Percentiles rank a stretch among this genome's conserved stretches.
Conservation (phyloP, 2,113 vertebrate species). For the Chaenogobius annularis region DNA sequence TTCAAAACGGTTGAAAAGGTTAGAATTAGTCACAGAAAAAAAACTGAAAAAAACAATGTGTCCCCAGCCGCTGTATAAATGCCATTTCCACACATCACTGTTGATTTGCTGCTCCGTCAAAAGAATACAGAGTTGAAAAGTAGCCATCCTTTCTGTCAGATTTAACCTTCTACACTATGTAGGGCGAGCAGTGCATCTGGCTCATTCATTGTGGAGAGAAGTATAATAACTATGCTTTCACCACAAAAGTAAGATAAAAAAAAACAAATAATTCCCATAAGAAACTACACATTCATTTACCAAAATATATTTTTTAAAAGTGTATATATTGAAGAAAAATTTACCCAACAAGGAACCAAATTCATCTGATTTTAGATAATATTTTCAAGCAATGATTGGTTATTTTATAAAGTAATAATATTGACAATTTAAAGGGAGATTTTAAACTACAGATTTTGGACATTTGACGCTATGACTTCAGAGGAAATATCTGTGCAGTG, state of each 20-base stretch:
- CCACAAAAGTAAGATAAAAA: not conserved
- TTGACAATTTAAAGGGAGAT: too few relatives aligned
- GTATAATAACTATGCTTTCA: not conserved
- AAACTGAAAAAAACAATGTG: constrained; percentile 25
- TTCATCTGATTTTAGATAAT: too few relatives aligned
- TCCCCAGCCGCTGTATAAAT: constrained; percentile 57
- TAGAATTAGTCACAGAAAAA: constrained; percentile 49
- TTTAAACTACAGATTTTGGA: too few relatives aligned
- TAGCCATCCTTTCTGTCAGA: not conserved
- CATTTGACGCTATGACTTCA: too few relatives aligned
- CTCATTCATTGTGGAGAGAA: not conserved
- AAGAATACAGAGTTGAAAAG: not conserved
- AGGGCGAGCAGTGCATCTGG: not conserved
- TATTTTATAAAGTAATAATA: too few relatives aligned
- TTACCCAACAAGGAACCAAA: too few relatives aligned
- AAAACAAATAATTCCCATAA: too few relatives aligned
- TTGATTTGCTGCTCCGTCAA: not conserved
- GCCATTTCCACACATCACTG: constrained; percentile 40
- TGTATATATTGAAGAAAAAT: too few relatives aligned
- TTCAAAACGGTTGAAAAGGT: constrained; percentile 46
- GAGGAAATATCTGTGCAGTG: too few relatives aligned
- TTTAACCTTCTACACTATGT: not conserved
- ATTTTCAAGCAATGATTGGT: too few relatives aligned
- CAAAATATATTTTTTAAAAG: too few relatives aligned
- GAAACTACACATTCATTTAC: too few relatives aligned